Evolutionary conservation across 2,797 vertebrate species (phyloP), one percentile per base, ranked within the genome.

Genomic region (Semaprochilodus insignis): DNA sequence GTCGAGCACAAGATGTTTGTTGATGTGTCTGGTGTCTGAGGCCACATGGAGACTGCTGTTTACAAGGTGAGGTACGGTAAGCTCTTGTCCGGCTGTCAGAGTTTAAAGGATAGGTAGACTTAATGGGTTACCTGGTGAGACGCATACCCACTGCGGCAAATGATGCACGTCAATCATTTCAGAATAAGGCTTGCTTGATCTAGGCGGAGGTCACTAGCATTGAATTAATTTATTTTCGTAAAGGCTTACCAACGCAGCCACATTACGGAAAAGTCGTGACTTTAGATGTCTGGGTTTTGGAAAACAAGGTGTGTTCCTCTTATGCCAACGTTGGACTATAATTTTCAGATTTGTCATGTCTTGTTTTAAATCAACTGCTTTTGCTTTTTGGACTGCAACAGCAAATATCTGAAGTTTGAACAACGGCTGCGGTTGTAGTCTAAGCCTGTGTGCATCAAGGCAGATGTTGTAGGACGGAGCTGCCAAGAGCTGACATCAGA

Each of bases 401-500:
- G 36, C 19, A n/a, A 36, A 65, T 54, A 69, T 40, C 4, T 62
- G n/a, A 77, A 62, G 51, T 66, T 55, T 19, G n/a, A 77, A 81
- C 54, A 77, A 60, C 51, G 25, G n/a, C 69, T 52, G 71, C 3
- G 13, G 21, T 55, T 36, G 19, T 31, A 52, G 57, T 62, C 72
- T 27, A 62, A 74, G 62, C 54, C 62, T 59, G 72, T 40, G 71
- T 31, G 57, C 52, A 55, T 71, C 69, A 76, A 71, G 44, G 62
- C 82, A 80, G 66, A 80, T 84, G 63, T 71, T 84, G 54, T 63
- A 48, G 63, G 65, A 63, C 57, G 31, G 75, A 21, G 23, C 66
- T 80, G 78, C 82, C 82, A 84, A 76, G 55, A 54, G 48, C 65
- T 84, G 78, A 84, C 54, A 65, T 72, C 73, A 84, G 78, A 60